These are phyloP conservation scores for Staurois parvus DNA, from an alignment of 2,797 vertebrate genomes.

Conservation along the genomic window DNA sequence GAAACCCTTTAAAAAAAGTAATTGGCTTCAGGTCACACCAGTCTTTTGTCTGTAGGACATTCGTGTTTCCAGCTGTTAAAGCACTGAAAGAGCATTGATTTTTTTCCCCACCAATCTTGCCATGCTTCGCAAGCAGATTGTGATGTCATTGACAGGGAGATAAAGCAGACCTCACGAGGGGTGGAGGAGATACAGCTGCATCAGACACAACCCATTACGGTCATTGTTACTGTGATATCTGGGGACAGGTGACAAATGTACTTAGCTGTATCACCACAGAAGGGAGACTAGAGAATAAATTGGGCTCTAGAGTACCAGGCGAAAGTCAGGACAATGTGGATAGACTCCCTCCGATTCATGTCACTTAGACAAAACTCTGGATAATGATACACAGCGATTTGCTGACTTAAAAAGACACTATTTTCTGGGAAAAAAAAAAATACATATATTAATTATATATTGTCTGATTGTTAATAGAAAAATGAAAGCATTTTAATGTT, in stretches of 20 bases:
- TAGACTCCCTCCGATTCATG: not conserved
- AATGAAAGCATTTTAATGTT: no score
- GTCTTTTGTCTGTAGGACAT: no score
- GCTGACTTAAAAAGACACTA: no score
- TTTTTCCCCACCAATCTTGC: not conserved
- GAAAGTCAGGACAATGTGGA: not conserved
- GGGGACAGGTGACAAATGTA: slow-evolving; percentile 9
- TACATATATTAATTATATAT: no score
- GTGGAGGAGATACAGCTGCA: slow-evolving; percentile 16
- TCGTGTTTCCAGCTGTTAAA: no score
- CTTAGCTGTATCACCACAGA: slow-evolving; percentile 10
- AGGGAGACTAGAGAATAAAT: not conserved
- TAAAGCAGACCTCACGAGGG: not conserved
- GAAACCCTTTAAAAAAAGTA: no score
- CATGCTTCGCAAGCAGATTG: not conserved
- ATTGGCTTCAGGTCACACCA: no score
- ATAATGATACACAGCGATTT: no score
- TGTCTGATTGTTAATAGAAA: no score
- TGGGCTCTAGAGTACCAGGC: not conserved
- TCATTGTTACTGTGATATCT: slow-evolving; percentile 12
- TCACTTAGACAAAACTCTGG: not conserved
- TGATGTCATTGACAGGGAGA: slow-evolving; percentile 15
- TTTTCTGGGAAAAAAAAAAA: no score
- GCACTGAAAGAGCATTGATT: no score
- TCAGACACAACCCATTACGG: not conserved